Conservation (phyloP, 2,113 vertebrate species). For the Vulpes ferrilata region DNA sequence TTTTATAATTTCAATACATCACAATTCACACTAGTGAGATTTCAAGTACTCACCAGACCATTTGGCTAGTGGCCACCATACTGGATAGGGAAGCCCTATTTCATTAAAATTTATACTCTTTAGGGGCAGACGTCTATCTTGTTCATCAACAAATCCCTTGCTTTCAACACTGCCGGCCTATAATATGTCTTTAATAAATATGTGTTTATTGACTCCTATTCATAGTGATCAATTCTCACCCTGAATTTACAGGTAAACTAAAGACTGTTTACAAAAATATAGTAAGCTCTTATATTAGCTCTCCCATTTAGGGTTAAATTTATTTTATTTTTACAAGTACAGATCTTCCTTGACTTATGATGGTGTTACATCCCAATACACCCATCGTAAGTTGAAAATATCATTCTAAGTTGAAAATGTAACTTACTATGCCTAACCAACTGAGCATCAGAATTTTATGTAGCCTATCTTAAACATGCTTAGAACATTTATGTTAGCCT, state of each 20-base stretch:
- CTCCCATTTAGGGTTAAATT: not conserved
- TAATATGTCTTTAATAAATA: not conserved
- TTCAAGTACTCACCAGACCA: not conserved
- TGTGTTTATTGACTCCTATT: not conserved
- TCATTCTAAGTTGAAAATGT: not conserved
- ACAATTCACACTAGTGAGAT: not conserved
- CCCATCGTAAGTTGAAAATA: not conserved
- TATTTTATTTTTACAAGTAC: constrained; percentile 23
- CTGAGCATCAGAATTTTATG: not conserved
- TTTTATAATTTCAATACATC: not conserved
- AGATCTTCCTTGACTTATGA: not conserved
- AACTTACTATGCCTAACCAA: not conserved
- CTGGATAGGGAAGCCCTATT: not conserved
- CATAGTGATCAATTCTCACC: not conserved
- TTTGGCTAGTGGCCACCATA: too few relatives aligned
- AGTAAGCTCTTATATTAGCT: not conserved
- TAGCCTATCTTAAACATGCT: not conserved
- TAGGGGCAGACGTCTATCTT: not conserved
- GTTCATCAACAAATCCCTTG: not conserved
- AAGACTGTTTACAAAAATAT: not conserved
- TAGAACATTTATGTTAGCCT: not conserved
- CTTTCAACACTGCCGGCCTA: not conserved
- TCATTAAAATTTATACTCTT: not conserved
- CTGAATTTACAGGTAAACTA: constrained; percentile 1
- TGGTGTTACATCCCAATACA: not conserved